phyloP scores from a whole-genome alignment of 30 jellyfish, hydroid and myxozoan genomes.

The Chironex yamaguchii region DNA sequence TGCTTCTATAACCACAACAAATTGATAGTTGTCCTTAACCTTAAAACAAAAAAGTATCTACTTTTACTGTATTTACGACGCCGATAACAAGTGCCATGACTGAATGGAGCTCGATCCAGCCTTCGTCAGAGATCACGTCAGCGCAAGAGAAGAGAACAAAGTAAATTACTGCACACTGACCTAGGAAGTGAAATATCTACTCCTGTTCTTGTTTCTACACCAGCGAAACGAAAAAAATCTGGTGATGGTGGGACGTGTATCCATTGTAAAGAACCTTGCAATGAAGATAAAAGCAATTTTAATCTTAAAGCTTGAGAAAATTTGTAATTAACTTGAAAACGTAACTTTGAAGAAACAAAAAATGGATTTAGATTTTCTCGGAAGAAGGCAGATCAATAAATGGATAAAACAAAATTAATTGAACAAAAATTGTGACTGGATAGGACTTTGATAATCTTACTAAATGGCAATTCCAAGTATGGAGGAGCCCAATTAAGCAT shows the following conservation, averaged over 20 bases:
- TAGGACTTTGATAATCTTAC: too few relatives aligned
- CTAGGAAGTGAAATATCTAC: constrained; percentile 14
- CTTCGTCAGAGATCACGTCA: neutral
- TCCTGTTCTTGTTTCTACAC: constrained; percentile 17
- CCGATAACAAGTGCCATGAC: too few relatives aligned
- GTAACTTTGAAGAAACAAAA: neutral
- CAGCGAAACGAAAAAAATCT: constrained; percentile 23
- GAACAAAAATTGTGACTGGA: too few relatives aligned
- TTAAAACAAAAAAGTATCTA: too few relatives aligned
- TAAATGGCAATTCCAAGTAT: too few relatives aligned
- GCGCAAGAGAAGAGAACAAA: neutral
- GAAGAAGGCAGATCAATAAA: too few relatives aligned
- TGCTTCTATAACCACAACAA: too few relatives aligned
- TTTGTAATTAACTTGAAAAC: neutral
- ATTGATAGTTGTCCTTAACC: too few relatives aligned
- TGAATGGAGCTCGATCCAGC: constrained; percentile 3
- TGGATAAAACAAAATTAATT: too few relatives aligned
- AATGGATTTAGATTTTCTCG: neutral
- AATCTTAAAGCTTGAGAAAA: constrained; percentile 4
- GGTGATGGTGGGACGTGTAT: constrained; percentile 15
- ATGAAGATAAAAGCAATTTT: constrained; percentile 17
- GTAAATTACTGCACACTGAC: neutral
- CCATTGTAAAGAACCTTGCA: constrained; percentile 35
- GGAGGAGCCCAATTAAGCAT: neutral
- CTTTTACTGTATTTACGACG: too few relatives aligned